Conservation (phyloP, 2,113 vertebrate genomes). For the Eubucco bourcierii region DNA sequence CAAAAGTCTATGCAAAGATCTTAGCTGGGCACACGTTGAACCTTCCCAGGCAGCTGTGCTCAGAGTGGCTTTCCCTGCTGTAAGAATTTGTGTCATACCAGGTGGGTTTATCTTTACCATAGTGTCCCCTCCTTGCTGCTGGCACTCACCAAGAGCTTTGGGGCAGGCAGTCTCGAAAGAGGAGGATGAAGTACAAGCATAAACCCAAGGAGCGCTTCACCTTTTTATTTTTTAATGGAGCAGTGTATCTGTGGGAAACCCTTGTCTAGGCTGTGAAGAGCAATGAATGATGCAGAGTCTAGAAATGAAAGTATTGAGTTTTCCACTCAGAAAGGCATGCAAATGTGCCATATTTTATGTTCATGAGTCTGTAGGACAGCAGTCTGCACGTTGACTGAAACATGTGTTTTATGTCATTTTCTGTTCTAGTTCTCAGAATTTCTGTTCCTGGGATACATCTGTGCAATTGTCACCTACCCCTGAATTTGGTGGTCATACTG, state of each 20-base stretch:
- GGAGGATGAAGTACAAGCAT: not conserved
- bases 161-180: not conserved
- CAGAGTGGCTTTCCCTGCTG: not conserved
- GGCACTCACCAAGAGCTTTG: not conserved
- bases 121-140: not conserved
- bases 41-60: not conserved
- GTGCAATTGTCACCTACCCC: not conserved
- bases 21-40: not conserved
- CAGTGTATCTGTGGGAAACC: not conserved
- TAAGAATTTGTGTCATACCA: rapidly evolving
- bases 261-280: not conserved
- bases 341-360: not conserved
- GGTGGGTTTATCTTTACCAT: not conserved
- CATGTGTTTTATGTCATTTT: not conserved
- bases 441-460: not conserved
- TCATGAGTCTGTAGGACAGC: not conserved
- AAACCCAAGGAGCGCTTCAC: not conserved
- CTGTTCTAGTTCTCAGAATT: not conserved
- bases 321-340: not conserved
- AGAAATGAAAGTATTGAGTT: not conserved
- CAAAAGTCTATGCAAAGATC: not conserved
- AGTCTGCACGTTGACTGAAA: not conserved
- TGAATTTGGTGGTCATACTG: not conserved
- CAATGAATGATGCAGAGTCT: not conserved
- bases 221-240: not conserved